Conservation (phyloP, 2,888 invertebrate species). For the Caenorhabditis angaria region DNA sequence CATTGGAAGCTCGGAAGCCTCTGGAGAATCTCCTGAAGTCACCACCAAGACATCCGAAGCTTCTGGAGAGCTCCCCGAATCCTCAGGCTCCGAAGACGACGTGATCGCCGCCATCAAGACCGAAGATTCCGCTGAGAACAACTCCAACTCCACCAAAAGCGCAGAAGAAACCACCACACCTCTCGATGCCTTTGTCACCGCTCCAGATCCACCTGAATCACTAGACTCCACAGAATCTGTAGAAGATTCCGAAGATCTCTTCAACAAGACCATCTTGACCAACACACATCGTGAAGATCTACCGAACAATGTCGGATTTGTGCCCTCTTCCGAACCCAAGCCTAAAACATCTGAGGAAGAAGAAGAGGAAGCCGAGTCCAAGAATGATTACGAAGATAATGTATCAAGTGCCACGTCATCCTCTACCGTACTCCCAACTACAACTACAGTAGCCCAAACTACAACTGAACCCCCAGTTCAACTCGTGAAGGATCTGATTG, state of each 20-base stretch:
- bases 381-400: slow-evolving; percentile 34
- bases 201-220: slow-evolving; percentile 16
- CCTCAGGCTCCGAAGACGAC: slow-evolving; percentile 15
- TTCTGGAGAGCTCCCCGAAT: not conserved
- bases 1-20: slow-evolving; percentile 10
- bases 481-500: slow-evolving; percentile 61
- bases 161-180: slow-evolving; percentile 23
- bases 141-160: not conserved
- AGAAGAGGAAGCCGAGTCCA: slow-evolving; percentile 16
- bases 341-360: slow-evolving; percentile 32
- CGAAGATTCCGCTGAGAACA: not conserved
- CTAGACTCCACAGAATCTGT: not conserved
- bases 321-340: slow-evolving; percentile 51
- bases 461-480: slow-evolving; percentile 69
- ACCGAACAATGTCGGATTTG: slow-evolving; percentile 52
- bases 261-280: slow-evolving; percentile 27
- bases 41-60: slow-evolving; percentile 17
- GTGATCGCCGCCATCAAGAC: not conserved
- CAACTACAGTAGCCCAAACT: slow-evolving; percentile 16
- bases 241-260: not conserved
- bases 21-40: slow-evolving; percentile 27
- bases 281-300: slow-evolving; percentile 40
- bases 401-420: slow-evolving; percentile 18
- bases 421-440: slow-evolving; percentile 3
- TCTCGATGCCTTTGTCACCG: slow-evolving; percentile 9